phyloP scores from a whole-genome alignment of 2,797 vertebrate genomes.

The Cossypha dichroa region DNA sequence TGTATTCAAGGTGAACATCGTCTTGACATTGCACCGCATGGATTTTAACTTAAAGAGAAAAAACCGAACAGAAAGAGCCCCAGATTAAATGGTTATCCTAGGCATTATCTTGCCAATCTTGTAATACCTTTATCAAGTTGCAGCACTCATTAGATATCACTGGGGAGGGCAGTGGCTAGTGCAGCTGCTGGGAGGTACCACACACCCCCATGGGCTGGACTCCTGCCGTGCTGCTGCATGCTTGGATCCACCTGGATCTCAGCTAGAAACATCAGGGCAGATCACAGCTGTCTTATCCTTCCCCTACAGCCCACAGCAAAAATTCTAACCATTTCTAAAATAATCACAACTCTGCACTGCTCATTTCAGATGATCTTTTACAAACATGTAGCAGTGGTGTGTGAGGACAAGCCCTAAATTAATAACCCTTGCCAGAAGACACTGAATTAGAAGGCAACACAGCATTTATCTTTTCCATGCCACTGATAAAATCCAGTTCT shows the following conservation, averaged over 20 bases:
- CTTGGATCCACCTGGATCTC: background rate
- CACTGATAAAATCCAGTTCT: background rate
- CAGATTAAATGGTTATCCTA: background rate
- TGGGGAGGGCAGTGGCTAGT: background rate
- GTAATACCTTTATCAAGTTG: background rate
- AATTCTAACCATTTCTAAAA: background rate
- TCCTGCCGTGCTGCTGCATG: background rate
- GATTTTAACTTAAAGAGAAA: slow-evolving; percentile 56
- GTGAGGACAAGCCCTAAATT: background rate
- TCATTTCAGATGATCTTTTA: background rate
- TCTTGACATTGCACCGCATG: slow-evolving; percentile 78
- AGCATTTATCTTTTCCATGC: background rate
- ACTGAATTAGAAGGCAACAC: background rate
- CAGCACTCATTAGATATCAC: background rate
- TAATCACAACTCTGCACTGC: background rate
- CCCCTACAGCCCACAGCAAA: background rate
- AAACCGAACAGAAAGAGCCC: background rate
- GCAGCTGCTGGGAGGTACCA: background rate
- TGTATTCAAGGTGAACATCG: slow-evolving; percentile 41
- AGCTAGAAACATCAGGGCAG: background rate
- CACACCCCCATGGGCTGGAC: background rate
- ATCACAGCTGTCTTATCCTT: background rate
- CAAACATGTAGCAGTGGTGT: background rate
- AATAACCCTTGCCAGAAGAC: background rate
- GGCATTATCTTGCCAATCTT: background rate